Base-by-base conservation (phyloP, 2,113 vertebrate species). In the Propithecus coquereli region DNA sequence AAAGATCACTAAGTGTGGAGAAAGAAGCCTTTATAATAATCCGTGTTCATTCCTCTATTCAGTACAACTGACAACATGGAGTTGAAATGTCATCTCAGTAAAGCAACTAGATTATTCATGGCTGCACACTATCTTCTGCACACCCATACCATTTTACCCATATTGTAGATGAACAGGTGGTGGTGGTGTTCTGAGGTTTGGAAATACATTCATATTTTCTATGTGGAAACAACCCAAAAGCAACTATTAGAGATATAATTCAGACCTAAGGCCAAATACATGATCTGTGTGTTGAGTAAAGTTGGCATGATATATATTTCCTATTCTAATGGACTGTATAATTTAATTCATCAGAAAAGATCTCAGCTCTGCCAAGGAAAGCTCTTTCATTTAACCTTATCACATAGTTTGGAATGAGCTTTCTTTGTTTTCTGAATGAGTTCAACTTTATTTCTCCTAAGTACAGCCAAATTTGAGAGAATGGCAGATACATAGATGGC, bases 321-420 rank as follows among this genome's bases (percentile, higher is more conserved):
- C 57, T 91, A 89, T 93, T 82, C 37, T 96, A 96, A 95, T 86
- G 77, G 79, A 86, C 65, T 94, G 30, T 47, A 83, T 94, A 96
- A 97, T 96, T 94, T 95, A 97, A 96, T 97, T 96, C 77, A 89
- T 88, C 52, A 66, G 76, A 82, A 90, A 91, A 88, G 8, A 89
- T 79, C 40, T 68, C 17, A 47, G n/a, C 73, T 95, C 59, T 93
- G 73, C 73, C 89, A 96, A 77, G 45, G 34, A 86, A 79, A 93
- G 27, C 74, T 97, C 37, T 94, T 96, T 90, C n/a, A 95, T 96
- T 96, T 96, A 91, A 92, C 43, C 45, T 95, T 87, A 95, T 84
- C 50, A 70, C 43, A 54, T 59, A 20, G 30, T 91, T 86, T 96
- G 37, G 43, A 95, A 90, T 93, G 59, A 80, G n/a, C 6, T 63